Percentiles rank a stretch among this genome's conserved stretches.
Evolutionary conservation across 2,113 vertebrate species (phyloP).

Genomic region (Hippocampus zosterae): DNA sequence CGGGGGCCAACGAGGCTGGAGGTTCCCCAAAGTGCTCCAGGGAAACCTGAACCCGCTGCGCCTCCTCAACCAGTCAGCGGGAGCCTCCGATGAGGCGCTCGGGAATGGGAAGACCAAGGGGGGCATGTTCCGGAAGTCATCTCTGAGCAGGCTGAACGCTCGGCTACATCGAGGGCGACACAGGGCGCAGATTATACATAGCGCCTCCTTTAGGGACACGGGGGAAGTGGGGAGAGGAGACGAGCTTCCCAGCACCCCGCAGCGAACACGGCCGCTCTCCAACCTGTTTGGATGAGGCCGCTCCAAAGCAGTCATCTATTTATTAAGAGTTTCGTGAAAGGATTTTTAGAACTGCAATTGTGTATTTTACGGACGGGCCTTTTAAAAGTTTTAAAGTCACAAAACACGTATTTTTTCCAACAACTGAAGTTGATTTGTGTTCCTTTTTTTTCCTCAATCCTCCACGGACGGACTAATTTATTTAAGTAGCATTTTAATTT

Average conservation of each 20-base stretch:
- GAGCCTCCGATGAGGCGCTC: conserved; percentile 48
- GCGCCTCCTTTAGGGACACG: conserved; percentile 78
- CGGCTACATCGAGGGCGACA: conserved; percentile 85
- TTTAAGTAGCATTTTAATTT: conserved; percentile 9
- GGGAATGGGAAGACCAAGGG: conserved; percentile 62
- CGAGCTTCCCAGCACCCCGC: conserved; percentile 71
- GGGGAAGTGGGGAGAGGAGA: conserved; percentile 79
- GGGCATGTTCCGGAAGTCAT: conserved; percentile 78
- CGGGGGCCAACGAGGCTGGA: conserved; percentile 72
- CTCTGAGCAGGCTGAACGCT: conserved; percentile 80
- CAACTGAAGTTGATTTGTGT: conserved; percentile 23
- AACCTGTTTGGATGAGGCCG: conserved; percentile 85
- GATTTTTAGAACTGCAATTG: conserved; percentile 10
- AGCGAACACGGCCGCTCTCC: conserved; percentile 85
- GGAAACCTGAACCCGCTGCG: conserved; percentile 80
- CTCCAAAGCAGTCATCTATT: conserved; percentile 16
- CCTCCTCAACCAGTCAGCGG: conserved; percentile 69
- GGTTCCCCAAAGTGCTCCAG: conserved; percentile 80
- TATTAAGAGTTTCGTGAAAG: conserved; percentile 14
- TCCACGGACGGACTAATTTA: conserved; percentile 2
- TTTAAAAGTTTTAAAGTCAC: conserved; percentile 23
- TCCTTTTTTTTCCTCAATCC: conserved; percentile 23
- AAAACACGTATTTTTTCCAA: neutral
- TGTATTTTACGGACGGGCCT: neutral
- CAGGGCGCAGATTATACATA: conserved; percentile 91